These are phyloP conservation scores for Macrosteles quadrilineatus DNA, from an alignment of 1,140 invertebrate species.

Conservation along the genomic window DNA sequence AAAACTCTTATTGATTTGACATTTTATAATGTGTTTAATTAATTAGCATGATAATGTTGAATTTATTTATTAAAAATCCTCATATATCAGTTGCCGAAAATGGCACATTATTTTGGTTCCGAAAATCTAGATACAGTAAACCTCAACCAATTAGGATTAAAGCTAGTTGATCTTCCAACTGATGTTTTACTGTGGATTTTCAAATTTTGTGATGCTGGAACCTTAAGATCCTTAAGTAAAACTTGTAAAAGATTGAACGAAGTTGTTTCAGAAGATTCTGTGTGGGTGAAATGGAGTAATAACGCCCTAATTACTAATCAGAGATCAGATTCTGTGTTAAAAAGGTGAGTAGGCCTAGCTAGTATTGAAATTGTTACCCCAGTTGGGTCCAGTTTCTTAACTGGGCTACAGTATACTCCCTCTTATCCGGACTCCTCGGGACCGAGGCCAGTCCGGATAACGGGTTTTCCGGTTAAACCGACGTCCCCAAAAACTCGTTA, in stretches of 20 bases:
- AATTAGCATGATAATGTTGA: background rate
- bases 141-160: background rate
- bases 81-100: background rate
- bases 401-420: no score
- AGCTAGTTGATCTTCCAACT: background rate
- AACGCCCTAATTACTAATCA: background rate
- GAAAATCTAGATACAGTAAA: background rate
- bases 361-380: background rate
- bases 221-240: background rate
- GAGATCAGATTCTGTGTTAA: background rate
- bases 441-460: no score
- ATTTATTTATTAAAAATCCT: background rate
- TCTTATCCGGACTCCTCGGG: no score
- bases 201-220: background rate
- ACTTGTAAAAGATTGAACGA: slow-evolving; percentile 2
- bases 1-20: no score
- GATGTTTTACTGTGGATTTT: background rate
- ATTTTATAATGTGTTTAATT: background rate
- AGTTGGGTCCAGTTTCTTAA: no score
- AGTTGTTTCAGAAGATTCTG: background rate
- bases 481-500: no score
- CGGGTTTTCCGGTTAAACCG: no score
- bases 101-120: background rate
- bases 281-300: background rate
- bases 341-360: background rate